A percentile compares a stretch with the other conserved stretches of the same genome.
Evolutionary conservation across 1,140 invertebrate genomes (phyloP).

Genomic region (Zaprionus lachaisei): DNA sequence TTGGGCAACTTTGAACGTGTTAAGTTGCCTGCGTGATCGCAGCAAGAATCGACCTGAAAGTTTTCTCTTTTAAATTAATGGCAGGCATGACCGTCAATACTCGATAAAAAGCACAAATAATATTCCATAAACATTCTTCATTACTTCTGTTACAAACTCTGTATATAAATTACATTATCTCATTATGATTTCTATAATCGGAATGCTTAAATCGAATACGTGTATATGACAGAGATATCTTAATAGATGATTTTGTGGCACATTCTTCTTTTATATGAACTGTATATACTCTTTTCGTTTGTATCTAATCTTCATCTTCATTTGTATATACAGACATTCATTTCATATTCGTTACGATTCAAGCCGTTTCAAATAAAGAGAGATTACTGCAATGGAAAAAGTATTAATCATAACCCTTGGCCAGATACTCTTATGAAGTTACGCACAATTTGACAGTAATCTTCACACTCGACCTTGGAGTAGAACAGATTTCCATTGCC

Average conservation of each 20-base stretch:
- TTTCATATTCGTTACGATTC: neutral
- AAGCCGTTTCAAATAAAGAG: neutral
- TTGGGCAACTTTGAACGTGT: constrained; percentile 9
- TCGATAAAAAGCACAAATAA: neutral
- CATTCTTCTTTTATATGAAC: no score
- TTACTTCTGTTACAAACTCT: no score
- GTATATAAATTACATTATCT: no score
- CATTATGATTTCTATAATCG: no score
- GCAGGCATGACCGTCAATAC: neutral
- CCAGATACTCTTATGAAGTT: rapidly evolving
- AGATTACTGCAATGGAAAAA: neutral
- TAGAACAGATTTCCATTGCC: neutral
- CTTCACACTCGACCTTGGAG: neutral
- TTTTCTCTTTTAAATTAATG: neutral
- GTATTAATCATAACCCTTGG: neutral
- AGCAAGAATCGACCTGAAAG: neutral
- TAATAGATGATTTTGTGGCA: no score
- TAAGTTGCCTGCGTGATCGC: neutral
- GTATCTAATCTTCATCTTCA: neutral
- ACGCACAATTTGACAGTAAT: neutral
- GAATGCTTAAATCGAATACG: no score
- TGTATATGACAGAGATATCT: no score
- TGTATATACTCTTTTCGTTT: neutral
- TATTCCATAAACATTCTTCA: neutral
- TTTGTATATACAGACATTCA: neutral